Conservation (phyloP, 2,113 vertebrate genomes). For the Salvelinus alpinus region DNA sequence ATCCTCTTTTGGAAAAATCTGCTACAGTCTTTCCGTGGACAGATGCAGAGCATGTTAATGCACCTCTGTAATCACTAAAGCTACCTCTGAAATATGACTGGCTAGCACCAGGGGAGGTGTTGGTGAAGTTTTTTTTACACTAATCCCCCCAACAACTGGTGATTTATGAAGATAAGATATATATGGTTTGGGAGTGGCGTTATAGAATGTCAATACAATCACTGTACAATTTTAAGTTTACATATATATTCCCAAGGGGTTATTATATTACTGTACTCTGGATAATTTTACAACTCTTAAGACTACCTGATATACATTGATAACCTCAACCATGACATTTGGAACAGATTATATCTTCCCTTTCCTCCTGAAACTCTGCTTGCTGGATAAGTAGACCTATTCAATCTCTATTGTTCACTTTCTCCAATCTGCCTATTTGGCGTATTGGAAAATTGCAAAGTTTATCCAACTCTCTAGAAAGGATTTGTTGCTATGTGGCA, state of each 20-base stretch:
- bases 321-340: no score
- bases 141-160: no score
- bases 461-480: constrained; percentile 50
- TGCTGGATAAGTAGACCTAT: not conserved
- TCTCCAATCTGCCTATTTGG: constrained; percentile 37
- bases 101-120: not conserved
- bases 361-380: not conserved
- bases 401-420: constrained; percentile 32
- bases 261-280: no score
- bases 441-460: constrained; percentile 50
- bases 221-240: no score
- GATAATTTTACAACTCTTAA: no score
- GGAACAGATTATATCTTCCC: no score
- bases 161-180: no score
- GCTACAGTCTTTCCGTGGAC: constrained; percentile 4
- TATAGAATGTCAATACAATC: no score
- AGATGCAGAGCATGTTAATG: constrained; percentile 31
- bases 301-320: no score
- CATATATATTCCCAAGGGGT: no score
- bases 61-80: constrained; percentile 21
- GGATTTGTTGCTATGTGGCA: constrained; percentile 64
- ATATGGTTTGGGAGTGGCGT: no score
- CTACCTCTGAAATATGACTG: constrained; percentile 18
- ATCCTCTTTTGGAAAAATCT: constrained; percentile 20
- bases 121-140: not conserved